phyloP scores from a whole-genome alignment of 1,140 invertebrate genomes.

The Drosophila yakuba region DNA sequence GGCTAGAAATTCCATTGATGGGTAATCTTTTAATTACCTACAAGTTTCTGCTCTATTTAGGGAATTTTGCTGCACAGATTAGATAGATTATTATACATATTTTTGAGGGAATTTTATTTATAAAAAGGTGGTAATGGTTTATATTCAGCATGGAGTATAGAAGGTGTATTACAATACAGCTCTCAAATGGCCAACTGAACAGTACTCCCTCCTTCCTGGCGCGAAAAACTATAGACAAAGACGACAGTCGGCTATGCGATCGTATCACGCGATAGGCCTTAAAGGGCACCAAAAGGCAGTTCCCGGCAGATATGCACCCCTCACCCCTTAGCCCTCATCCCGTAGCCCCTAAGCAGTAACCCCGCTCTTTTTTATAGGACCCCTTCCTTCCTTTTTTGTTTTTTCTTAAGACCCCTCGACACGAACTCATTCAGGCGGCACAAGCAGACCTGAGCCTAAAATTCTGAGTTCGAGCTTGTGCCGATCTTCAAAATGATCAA shows the following conservation, averaged over 20 bases:
- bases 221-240: slow-evolving; percentile 66
- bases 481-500: slow-evolving; percentile 27
- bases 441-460: slow-evolving; percentile 25
- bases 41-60: too few relatives aligned
- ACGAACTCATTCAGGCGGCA: slow-evolving; percentile 55
- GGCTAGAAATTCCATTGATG: too few relatives aligned
- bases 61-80: too few relatives aligned
- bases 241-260: slow-evolving; percentile 79
- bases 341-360: not conserved
- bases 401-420: not conserved
- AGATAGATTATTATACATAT: too few relatives aligned
- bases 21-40: too few relatives aligned
- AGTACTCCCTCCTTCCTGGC: slow-evolving; percentile 26
- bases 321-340: not conserved
- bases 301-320: slow-evolving; percentile 7
- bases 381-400: not conserved
- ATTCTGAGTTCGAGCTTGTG: slow-evolving; percentile 18
- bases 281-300: slow-evolving; percentile 60
- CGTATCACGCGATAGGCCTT: slow-evolving; percentile 77
- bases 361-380: not conserved
- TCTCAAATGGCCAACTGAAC: not conserved
- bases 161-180: not conserved
- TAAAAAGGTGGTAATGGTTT: too few relatives aligned
- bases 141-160: too few relatives aligned
- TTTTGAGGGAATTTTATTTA: too few relatives aligned